Evolutionary conservation across 2,888 invertebrate genomes (phyloP).

Genomic region (Drosophila borborema): DNA sequence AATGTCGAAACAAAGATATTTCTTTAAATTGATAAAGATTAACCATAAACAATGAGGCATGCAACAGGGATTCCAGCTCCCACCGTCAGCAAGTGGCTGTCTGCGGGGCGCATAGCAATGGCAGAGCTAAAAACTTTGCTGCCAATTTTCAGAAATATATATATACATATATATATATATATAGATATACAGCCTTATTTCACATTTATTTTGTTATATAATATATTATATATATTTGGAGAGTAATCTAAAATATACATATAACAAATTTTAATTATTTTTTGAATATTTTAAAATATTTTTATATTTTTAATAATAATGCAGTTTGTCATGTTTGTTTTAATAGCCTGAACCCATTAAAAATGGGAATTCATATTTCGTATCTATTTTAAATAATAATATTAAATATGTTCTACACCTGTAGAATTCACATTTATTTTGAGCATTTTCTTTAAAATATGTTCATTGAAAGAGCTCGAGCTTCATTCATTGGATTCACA

Average conservation of each 20-base stretch:
- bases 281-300: too few species aligned
- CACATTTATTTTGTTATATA: too few species aligned
- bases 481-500: slow-evolving; percentile 47
- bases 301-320: too few species aligned
- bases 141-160: slow-evolving; percentile 12
- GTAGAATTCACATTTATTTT: slow-evolving; percentile 6
- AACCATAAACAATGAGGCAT: slow-evolving; percentile 73
- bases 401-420: slow-evolving; percentile 10
- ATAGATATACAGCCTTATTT: not conserved
- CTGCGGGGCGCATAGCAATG: slow-evolving; percentile 53
- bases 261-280: too few species aligned
- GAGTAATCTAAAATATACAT: too few species aligned
- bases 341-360: too few species aligned
- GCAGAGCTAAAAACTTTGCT: slow-evolving; percentile 4
- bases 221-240: too few species aligned
- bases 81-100: slow-evolving; percentile 53
- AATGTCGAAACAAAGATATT: slow-evolving; percentile 82
- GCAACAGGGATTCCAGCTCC: slow-evolving; percentile 41
- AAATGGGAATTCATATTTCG: not conserved
- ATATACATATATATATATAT: not conserved
- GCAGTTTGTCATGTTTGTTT: too few species aligned
- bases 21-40: slow-evolving; percentile 82
- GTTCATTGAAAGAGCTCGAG: slow-evolving; percentile 55
- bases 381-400: not conserved
- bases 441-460: slow-evolving; percentile 38